Percentiles rank a stretch among this genome's conserved stretches.
These are phyloP conservation scores for Paramuricea clavata DNA, from an alignment of 92 coral and sea anemone genomes.

Conservation along the genomic window DNA sequence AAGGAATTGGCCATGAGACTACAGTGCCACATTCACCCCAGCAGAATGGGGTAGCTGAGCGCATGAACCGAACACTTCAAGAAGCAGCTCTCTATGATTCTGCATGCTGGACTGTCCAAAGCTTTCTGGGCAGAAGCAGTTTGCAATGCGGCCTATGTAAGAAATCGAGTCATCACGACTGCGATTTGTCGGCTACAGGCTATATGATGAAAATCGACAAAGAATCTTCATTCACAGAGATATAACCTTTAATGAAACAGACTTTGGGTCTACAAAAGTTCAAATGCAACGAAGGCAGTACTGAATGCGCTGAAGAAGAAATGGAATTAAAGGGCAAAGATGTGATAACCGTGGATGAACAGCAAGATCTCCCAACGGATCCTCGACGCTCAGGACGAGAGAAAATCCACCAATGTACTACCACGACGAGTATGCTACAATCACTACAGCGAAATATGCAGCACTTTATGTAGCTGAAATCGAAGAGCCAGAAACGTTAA, in stretches of 20 bases:
- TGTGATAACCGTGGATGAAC: not conserved
- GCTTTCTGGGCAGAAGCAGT: too few species aligned
- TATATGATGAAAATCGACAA: slow-evolving; percentile 49
- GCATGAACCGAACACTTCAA: too few species aligned
- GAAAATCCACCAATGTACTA: slow-evolving; percentile 45
- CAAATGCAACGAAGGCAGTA: not conserved
- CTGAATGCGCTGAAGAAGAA: not conserved
- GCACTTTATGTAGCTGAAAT: slow-evolving; percentile 52
- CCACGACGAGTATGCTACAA: slow-evolving; percentile 66
- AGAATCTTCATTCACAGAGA: slow-evolving; percentile 62
- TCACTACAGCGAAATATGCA: slow-evolving; percentile 36
- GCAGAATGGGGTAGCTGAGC: slow-evolving; percentile 58
- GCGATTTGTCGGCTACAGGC: slow-evolving; percentile 61
- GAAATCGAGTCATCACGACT: slow-evolving; percentile 20
- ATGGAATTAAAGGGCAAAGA: not conserved
- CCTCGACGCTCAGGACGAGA: slow-evolving; percentile 4
- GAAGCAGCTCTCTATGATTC: too few species aligned
- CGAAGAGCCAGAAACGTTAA: slow-evolving; percentile 61
- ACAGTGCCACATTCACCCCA: slow-evolving; percentile 47
- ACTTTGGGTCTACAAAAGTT: slow-evolving; percentile 33
- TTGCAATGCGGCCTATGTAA: not conserved
- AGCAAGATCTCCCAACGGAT: not conserved
- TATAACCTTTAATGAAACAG: slow-evolving; percentile 60
- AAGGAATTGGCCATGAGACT: too few species aligned
- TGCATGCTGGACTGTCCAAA: too few species aligned